phyloP scores from a whole-genome alignment of 1,140 invertebrate species.

The Lycorma delicatula region DNA sequence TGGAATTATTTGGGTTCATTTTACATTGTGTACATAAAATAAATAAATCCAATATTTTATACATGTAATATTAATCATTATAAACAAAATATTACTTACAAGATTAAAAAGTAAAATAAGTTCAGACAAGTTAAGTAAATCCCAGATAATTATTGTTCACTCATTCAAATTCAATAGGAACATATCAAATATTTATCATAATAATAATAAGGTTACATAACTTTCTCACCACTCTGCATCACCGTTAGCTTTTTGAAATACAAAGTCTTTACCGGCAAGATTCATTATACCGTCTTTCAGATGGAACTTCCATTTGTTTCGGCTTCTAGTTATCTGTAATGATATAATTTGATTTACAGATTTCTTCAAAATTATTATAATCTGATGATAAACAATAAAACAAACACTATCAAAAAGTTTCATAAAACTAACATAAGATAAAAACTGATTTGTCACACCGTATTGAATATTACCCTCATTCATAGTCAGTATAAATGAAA shows the following conservation, averaged over 20 bases:
- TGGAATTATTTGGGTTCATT: no score
- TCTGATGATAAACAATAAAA: not conserved
- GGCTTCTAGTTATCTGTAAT: constrained; percentile 83
- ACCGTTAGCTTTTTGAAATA: constrained; percentile 97
- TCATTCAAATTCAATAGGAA: no score
- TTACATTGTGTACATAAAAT: no score
- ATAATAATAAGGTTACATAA: no score
- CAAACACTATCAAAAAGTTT: not conserved
- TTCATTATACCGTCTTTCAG: constrained; percentile 99
- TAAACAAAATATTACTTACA: no score
- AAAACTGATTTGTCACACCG: not conserved
- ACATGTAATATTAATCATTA: no score
- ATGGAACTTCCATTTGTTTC: constrained; percentile 99
- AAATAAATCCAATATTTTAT: no score
- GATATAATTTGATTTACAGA: constrained; percentile 26
- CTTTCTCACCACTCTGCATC: constrained; percentile 91
- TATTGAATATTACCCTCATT: constrained; percentile 10
- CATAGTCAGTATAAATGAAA: no score
- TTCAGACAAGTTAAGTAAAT: no score
- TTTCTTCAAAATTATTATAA: not conserved
- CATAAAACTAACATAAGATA: not conserved
- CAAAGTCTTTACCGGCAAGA: constrained; percentile 93
- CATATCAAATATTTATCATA: no score
- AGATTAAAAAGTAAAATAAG: no score
- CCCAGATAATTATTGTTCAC: no score